Percentiles rank a stretch among this genome's conserved stretches.
Evolutionary conservation across 2,113 vertebrate genomes (phyloP).

Genomic region (Apistogramma diplotaenia): DNA sequence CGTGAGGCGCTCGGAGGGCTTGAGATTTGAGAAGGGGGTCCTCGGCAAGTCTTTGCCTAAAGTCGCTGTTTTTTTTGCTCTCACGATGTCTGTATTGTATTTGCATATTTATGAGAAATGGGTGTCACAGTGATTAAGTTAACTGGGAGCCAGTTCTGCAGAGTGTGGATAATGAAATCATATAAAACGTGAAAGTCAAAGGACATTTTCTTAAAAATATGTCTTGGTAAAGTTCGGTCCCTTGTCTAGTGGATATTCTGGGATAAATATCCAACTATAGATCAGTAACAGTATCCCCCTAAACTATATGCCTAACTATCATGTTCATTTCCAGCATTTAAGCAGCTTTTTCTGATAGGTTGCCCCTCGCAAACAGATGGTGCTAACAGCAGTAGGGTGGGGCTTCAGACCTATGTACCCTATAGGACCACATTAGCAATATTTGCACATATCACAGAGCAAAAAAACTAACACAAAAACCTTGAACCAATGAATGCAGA

Average conservation of each 20-base stretch:
- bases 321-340: not conserved
- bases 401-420: not conserved
- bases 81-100: conserved; percentile 46
- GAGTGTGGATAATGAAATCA: conserved; percentile 65
- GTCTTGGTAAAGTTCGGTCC: not conserved
- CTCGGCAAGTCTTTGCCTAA: conserved; percentile 19
- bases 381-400: not conserved
- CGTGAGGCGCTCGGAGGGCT: conserved; percentile 2
- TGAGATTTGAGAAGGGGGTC: conserved; percentile 2
- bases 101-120: conserved; percentile 75
- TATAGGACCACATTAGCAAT: too few relatives aligned
- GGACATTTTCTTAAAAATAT: conserved; percentile 36
- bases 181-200: conserved; percentile 66
- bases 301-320: not conserved
- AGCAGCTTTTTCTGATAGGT: not conserved
- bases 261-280: not conserved
- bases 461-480: not conserved
- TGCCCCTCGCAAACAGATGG: not conserved
- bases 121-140: conserved; percentile 68
- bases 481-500: not conserved
- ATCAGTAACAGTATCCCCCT: not conserved
- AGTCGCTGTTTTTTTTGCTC: conserved; percentile 16
- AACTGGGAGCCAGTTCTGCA: conserved; percentile 56
- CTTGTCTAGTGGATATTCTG: not conserved
- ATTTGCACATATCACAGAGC: not conserved